Base-by-base conservation (phyloP, 2,888 invertebrate genomes). In the Ceramica pisi region DNA sequence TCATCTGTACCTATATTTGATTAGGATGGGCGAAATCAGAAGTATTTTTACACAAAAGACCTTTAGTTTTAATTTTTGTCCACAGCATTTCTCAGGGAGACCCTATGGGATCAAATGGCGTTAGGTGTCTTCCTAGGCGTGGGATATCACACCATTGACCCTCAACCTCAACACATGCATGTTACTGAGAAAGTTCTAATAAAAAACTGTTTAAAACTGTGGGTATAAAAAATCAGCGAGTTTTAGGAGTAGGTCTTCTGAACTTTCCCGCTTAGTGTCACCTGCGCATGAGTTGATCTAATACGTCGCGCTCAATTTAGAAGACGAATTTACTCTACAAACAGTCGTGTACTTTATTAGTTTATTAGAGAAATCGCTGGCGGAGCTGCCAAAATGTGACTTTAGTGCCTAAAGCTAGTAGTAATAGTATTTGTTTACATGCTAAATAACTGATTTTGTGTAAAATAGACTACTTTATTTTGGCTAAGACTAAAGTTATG, bases 251-350 rank as follows among this genome's bases (percentile, higher is more conserved):
- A 21, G 8, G 0, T 44, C 31, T 81, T 72, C 46, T 79, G 8
- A 2, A 12, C 0, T 35, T 35, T 10, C 38, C 23, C 38, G 0
- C 62, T 2, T 62, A 1, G 21, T 68, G 68, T 10, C 67, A 71
- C 50, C 53, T 73, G 83, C 83, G 84, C 87, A 81, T 78, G 87
- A 86, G 87, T 87, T 88, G 86, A 90, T 91, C 87, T 89, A 90
- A 91, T 88, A 87, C 89, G 88, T 89, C 89, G 84, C 75, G 79
- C 78, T 85, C 87, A 90, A 91, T 91, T 91, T 89, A 82, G 80
- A 73, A 78, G 81, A 79, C 86, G 71, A 76, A 85, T 78, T 82
- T 73, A 76, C 73, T 77, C 71, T 77, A 75, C 46, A 68, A 63
- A 83, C 76, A 73, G 66, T 73, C 71, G 46, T 69, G 78, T 74